Percentiles rank a stretch among this genome's conserved stretches.
Evolutionary conservation across 2,888 invertebrate species (phyloP).

Genomic region (Steinernema scapterisci): DNA sequence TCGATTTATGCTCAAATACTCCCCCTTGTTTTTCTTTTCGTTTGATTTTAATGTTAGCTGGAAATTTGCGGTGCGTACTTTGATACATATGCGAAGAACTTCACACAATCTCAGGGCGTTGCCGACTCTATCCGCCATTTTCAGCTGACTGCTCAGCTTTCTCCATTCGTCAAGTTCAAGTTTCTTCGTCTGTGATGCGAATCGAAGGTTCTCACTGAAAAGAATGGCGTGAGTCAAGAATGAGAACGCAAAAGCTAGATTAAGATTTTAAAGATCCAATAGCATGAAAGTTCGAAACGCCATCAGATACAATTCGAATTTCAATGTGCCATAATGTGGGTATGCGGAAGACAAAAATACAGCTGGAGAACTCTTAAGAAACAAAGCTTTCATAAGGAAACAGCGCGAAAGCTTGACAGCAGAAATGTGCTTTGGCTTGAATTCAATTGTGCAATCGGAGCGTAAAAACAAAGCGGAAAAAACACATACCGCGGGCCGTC

Average conservation of each 20-base stretch:
- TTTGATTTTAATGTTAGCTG: background rate
- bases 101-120: constrained; percentile 13
- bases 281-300: too few relatives aligned
- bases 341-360: too few relatives aligned
- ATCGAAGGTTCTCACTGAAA: background rate
- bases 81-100: constrained; percentile 23
- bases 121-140: constrained; percentile 9
- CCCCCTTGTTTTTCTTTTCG: too few relatives aligned
- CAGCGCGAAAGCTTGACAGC: too few relatives aligned
- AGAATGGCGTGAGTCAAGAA: too few relatives aligned
- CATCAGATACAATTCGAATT: background rate
- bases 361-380: too few relatives aligned
- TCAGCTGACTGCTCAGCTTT: constrained; percentile 7
- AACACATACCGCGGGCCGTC: constrained; percentile 6
- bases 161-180: constrained; percentile 6
- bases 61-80: constrained; percentile 5
- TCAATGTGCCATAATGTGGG: too few relatives aligned
- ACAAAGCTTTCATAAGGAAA: too few relatives aligned
- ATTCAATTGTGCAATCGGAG: constrained; percentile 1
- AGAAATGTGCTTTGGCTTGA: background rate
- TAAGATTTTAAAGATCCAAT: too few relatives aligned
- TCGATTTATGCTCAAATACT: too few relatives aligned
- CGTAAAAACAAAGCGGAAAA: constrained; percentile 4
- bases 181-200: background rate
- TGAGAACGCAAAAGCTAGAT: too few relatives aligned